Percentiles rank a stretch among this genome's conserved stretches.
Evolutionary conservation across 2,113 vertebrate species (phyloP).

Genomic region (Phasianus colchicus): DNA sequence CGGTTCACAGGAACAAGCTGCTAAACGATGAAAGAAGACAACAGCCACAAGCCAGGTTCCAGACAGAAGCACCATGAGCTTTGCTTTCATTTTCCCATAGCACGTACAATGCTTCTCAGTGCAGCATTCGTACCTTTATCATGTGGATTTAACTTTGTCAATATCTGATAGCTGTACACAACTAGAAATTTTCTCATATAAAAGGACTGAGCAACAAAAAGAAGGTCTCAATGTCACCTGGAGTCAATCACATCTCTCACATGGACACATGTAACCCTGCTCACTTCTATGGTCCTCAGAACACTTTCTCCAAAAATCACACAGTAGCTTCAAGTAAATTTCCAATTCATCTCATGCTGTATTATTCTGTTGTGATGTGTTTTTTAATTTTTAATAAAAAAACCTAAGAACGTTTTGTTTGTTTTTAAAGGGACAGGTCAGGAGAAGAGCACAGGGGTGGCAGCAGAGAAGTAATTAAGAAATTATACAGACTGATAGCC

Average conservation of each 20-base stretch:
- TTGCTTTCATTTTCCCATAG: not conserved
- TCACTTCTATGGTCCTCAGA: not conserved
- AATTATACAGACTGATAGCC: slow-evolving; percentile 93
- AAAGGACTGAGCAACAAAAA: not conserved
- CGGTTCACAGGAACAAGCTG: slow-evolving; percentile 8
- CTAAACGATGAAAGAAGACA: not conserved
- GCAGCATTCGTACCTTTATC: not conserved
- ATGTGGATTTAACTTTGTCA: not conserved
- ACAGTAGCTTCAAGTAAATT: slow-evolving; percentile 18
- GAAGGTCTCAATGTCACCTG: not conserved
- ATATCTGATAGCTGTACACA: not conserved
- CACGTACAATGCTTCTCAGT: not conserved
- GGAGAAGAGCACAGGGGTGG: not conserved
- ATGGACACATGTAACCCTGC: not conserved
- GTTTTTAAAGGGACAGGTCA: not conserved
- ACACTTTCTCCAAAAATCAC: slow-evolving; percentile 47
- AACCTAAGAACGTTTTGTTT: not conserved
- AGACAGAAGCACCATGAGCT: not conserved
- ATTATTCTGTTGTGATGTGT: not conserved
- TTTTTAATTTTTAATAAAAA: not conserved
- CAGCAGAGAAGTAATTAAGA: not conserved
- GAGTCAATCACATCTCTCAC: not conserved
- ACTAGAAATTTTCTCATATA: slow-evolving; percentile 3
- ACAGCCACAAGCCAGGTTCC: not conserved
- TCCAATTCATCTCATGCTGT: not conserved